These are phyloP conservation scores for Dorcus hopei DNA, from an alignment of 2,888 invertebrate genomes.

Conservation along the genomic window DNA sequence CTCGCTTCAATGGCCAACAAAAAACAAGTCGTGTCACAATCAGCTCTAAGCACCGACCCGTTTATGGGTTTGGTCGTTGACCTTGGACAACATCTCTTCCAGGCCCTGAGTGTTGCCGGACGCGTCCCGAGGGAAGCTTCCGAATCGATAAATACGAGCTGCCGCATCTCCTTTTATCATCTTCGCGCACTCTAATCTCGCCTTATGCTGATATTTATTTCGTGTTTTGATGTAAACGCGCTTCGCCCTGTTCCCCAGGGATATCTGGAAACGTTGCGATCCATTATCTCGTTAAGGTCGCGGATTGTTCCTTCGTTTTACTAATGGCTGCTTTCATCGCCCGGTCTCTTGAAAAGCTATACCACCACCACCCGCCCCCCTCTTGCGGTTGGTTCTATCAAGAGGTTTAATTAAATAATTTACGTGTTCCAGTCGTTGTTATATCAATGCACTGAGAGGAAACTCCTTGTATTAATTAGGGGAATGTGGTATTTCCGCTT, in stretches of 20 bases:
- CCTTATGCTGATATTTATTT: slow-evolving; percentile 7
- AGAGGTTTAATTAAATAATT: no score
- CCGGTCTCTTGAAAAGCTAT: background rate
- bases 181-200: slow-evolving; percentile 6
- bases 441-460: no score
- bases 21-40: background rate
- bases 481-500: no score
- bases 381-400: no score
- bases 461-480: no score
- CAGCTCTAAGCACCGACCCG: background rate
- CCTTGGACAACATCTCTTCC: slow-evolving; percentile 12
- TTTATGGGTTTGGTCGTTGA: slow-evolving; percentile 9
- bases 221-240: slow-evolving; percentile 9
- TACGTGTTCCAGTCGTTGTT: no score
- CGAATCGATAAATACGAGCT: slow-evolving; percentile 11
- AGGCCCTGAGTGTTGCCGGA: background rate
- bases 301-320: slow-evolving; percentile 6
- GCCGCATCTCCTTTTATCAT: slow-evolving; percentile 4
- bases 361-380: no score
- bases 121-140: slow-evolving; percentile 6
- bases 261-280: slow-evolving; percentile 4
- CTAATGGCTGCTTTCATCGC: slow-evolving; percentile 3
- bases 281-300: slow-evolving; percentile 9
- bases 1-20: no score
- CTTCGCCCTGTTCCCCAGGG: background rate